These are phyloP conservation scores for Portevinia maculata DNA, from an alignment of 2,888 invertebrate genomes.

Conservation along the genomic window DNA sequence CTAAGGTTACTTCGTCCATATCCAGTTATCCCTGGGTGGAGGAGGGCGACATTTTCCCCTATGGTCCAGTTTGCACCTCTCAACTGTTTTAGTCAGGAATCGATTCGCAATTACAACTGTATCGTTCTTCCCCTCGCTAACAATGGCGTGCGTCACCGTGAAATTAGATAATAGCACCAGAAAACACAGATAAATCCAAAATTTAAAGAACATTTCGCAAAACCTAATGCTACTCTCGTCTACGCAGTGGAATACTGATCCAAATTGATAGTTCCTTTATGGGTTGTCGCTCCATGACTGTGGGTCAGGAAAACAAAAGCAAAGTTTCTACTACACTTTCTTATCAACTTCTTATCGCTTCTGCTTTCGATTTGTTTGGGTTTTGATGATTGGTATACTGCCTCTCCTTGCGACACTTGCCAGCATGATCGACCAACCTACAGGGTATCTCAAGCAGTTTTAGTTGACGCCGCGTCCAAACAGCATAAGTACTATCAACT, in stretches of 20 bases:
- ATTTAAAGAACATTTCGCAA: not conserved
- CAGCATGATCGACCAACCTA: conserved; percentile 39
- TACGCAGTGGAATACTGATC: not conserved
- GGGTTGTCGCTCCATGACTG: not conserved
- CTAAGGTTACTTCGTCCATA: not conserved
- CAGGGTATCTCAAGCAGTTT: conserved; percentile 38
- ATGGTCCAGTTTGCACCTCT: conserved; percentile 26
- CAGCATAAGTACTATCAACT: not conserved
- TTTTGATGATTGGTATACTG: not conserved
- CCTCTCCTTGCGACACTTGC: conserved; percentile 33
- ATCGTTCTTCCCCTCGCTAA: not conserved
- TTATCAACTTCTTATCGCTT: conserved; percentile 27
- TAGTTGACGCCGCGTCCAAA: conserved; percentile 29
- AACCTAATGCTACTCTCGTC: too few species aligned
- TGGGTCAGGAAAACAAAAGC: conserved; percentile 11
- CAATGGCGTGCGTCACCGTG: not conserved
- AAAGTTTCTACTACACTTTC: not conserved
- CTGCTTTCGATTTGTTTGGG: too few species aligned
- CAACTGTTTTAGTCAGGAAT: not conserved
- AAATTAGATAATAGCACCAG: not conserved
- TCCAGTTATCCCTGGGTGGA: not conserved
- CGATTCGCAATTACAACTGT: not conserved
- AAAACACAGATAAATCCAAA: conserved; percentile 1
- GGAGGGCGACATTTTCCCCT: conserved; percentile 9
- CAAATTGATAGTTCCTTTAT: not conserved